A percentile compares a stretch with the other conserved stretches of the same genome.
These are phyloP conservation scores for Lasius platythorax DNA, from an alignment of 2,888 invertebrate species.

Conservation along the genomic window DNA sequence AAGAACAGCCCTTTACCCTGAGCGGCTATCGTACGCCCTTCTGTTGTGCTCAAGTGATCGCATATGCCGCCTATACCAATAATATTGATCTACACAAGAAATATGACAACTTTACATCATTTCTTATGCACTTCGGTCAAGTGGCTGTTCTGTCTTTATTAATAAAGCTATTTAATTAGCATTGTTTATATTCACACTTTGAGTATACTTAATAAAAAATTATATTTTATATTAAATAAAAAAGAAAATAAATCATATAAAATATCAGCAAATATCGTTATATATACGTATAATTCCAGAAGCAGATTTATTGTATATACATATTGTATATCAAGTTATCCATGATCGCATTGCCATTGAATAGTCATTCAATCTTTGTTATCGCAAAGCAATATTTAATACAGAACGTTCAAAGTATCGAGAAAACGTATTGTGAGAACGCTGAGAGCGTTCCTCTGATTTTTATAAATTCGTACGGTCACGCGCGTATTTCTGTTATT, in stretches of 20 bases:
- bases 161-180: background rate
- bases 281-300: background rate
- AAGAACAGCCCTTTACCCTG: constrained; percentile 71
- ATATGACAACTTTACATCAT: constrained; percentile 39
- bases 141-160: background rate
- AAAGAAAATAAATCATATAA: background rate
- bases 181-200: background rate
- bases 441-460: background rate
- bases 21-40: constrained; percentile 46
- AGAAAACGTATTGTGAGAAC: background rate
- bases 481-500: background rate
- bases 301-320: background rate
- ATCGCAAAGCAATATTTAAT: background rate
- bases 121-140: background rate
- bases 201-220: background rate
- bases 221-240: background rate
- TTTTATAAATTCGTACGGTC: constrained; percentile 20
- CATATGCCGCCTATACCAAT: constrained; percentile 57
- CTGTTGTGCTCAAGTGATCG: constrained; percentile 56
- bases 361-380: constrained; percentile 9
- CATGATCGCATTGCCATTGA: background rate
- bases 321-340: background rate
- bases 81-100: constrained; percentile 51
- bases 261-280: background rate
- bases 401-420: background rate